phyloP scores from a whole-genome alignment of 2,113 vertebrate genomes.

The Pollimyrus isidori region DNA sequence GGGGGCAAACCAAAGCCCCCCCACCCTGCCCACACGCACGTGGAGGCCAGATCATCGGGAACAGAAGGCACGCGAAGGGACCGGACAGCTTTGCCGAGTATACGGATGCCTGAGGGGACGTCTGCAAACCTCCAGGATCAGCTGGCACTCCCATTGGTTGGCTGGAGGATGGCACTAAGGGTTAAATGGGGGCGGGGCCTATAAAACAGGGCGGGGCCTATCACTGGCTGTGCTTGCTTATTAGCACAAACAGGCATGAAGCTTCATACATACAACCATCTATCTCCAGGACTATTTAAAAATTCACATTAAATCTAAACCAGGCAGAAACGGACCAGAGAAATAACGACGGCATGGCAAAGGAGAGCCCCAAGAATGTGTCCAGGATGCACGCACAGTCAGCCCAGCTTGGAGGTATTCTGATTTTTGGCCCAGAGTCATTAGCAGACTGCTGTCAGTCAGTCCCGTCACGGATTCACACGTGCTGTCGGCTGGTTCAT shows the following conservation, averaged over 20 bases:
- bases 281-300: background rate
- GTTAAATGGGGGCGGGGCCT: background rate
- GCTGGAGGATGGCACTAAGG: background rate
- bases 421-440: background rate
- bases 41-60: background rate
- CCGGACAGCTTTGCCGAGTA: background rate
- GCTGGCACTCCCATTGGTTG: background rate
- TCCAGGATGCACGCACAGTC: background rate
- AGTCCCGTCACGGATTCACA: background rate
- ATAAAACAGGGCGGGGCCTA: background rate
- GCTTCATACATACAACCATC: background rate
- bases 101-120: background rate
- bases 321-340: background rate
- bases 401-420: background rate
- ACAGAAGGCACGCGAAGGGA: constrained; percentile 35
- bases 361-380: background rate
- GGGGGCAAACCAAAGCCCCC: background rate
- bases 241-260: background rate
- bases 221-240: background rate
- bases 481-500: background rate
- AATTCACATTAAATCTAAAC: background rate
- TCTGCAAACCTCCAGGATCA: background rate
- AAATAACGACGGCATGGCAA: background rate
- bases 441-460: background rate
- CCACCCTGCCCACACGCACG: background rate